Conservation (phyloP, 2,113 vertebrate species). For the Dicentrarchus labrax region DNA sequence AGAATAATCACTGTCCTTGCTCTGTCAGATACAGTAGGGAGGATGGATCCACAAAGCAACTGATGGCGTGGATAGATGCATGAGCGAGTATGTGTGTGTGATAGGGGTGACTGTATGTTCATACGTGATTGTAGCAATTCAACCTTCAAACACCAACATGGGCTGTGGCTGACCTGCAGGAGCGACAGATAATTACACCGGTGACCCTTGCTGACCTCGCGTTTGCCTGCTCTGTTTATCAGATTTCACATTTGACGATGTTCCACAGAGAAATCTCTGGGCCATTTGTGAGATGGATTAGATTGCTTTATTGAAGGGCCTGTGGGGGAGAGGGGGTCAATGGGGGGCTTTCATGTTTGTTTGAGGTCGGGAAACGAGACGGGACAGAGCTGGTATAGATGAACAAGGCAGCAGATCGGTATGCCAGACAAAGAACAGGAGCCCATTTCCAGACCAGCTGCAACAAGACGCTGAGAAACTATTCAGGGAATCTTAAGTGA, state of each 20-base stretch:
- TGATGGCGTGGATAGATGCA: constrained; percentile 28
- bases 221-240: constrained; percentile 85
- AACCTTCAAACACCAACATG: constrained; percentile 86
- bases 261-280: constrained; percentile 85
- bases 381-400: constrained; percentile 65
- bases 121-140: constrained; percentile 91
- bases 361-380: constrained; percentile 84
- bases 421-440: constrained; percentile 79
- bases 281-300: constrained; percentile 87
- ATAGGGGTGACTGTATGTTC: constrained; percentile 67
- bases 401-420: constrained; percentile 51
- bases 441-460: constrained; percentile 14
- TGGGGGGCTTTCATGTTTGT: constrained; percentile 86
- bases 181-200: constrained; percentile 87
- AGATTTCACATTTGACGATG: constrained; percentile 87
- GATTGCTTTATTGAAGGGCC: constrained; percentile 85
- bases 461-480: constrained; percentile 41
- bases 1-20: constrained; percentile 66
- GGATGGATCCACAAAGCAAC: constrained; percentile 53
- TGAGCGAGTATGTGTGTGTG: constrained; percentile 11
- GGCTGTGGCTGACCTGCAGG: constrained; percentile 84
- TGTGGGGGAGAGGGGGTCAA: constrained; percentile 33
- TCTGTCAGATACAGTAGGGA: constrained; percentile 33
- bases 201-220: constrained; percentile 82
- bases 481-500: constrained; percentile 52